Evolutionary conservation across 2,888 invertebrate species (phyloP).

Genomic region (Girardia tigrina): DNA sequence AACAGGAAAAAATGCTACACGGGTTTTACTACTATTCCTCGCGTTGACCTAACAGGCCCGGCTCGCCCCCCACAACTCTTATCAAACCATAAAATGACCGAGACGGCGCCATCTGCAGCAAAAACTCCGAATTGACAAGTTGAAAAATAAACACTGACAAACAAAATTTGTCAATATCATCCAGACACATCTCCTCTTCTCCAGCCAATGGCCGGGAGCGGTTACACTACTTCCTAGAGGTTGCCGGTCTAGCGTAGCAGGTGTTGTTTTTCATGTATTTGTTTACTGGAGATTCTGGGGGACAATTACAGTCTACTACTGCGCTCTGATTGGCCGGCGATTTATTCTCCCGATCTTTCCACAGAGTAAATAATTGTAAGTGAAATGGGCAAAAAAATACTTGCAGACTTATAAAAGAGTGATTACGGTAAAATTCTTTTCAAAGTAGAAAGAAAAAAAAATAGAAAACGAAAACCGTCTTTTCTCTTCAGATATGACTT

Average conservation of each 20-base stretch:
- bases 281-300: conserved; percentile 6
- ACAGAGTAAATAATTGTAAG: conserved; percentile 18
- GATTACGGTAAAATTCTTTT: not conserved
- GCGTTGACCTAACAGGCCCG: not conserved
- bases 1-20: conserved; percentile 7
- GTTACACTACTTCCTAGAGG: conserved; percentile 19
- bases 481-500: not conserved
- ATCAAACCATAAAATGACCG: conserved; percentile 23
- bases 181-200: conserved; percentile 2
- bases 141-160: conserved; percentile 23
- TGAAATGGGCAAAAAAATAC: not conserved
- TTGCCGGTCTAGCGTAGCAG: conserved; percentile 18
- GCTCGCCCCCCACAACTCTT: conserved; percentile 16
- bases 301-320: conserved; percentile 23
- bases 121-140: conserved; percentile 23
- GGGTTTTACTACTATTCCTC: conserved; percentile 4
- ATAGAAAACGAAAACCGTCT: not conserved
- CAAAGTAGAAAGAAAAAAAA: not conserved
- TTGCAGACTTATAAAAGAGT: not conserved
- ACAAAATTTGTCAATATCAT: conserved; percentile 23
- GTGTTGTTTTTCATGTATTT: conserved; percentile 13
- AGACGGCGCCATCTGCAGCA: not conserved
- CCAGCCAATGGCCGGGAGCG: conserved; percentile 20
- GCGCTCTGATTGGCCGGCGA: not conserved
- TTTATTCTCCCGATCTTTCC: not conserved